Conservation (phyloP, 2,888 invertebrate species). For the Thymelicus acteon region DNA sequence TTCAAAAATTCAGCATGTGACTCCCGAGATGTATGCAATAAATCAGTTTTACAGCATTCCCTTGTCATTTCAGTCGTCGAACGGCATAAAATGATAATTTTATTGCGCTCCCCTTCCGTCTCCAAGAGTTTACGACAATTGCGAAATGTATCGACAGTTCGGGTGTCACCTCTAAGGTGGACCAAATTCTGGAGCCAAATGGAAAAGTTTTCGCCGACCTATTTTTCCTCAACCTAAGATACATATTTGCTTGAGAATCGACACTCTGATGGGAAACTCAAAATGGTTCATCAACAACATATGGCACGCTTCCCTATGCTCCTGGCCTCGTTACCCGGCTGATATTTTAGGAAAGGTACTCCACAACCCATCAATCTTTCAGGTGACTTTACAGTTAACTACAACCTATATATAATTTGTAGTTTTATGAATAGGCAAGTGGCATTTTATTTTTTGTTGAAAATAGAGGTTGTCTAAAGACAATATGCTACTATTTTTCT, state of each 20-base stretch:
- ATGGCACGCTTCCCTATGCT: slow-evolving; percentile 64
- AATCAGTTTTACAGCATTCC: slow-evolving; percentile 85
- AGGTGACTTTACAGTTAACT: slow-evolving; percentile 64
- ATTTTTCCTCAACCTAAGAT: slow-evolving; percentile 51
- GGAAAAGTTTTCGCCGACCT: slow-evolving; percentile 47
- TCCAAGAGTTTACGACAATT: slow-evolving; percentile 82
- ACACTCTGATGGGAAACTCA: slow-evolving; percentile 10
- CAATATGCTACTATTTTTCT: no score
- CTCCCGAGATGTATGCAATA: slow-evolving; percentile 80
- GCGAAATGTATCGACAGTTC: slow-evolving; percentile 85
- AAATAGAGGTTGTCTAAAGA: background rate
- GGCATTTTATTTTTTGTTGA: background rate
- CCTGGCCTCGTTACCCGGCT: slow-evolving; percentile 50
- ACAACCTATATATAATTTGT: background rate
- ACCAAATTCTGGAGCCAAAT: slow-evolving; percentile 49
- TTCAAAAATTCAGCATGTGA: slow-evolving; percentile 83
- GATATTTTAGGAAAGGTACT: slow-evolving; percentile 73
- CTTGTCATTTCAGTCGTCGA: slow-evolving; percentile 84
- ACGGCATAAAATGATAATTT: slow-evolving; percentile 85
- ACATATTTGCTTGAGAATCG: slow-evolving; percentile 48
- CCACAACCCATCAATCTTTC: slow-evolving; percentile 77
- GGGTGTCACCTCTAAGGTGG: slow-evolving; percentile 77
- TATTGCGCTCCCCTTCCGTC: slow-evolving; percentile 83
- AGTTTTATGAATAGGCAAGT: background rate
- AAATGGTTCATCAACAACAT: slow-evolving; percentile 63